phyloP scores from a whole-genome alignment of 2,888 invertebrate species.

The Drosophila diplacantha region DNA sequence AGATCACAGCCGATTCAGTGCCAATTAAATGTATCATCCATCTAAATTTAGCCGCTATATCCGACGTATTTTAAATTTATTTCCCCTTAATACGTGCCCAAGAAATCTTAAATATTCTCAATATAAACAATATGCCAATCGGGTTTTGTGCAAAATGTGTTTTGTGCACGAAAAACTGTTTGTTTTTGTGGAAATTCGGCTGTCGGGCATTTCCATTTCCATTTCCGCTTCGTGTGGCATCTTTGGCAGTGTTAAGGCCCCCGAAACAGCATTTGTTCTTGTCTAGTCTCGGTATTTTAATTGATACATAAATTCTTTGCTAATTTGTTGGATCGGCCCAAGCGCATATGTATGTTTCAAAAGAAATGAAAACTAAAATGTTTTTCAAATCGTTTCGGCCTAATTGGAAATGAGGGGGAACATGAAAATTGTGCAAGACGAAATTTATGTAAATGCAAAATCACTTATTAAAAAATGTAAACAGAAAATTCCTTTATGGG shows the following conservation, averaged over 20 bases:
- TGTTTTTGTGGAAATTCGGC: constrained; percentile 46
- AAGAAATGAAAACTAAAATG: constrained; percentile 14
- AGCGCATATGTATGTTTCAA: constrained; percentile 14
- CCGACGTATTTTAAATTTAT: constrained; percentile 50
- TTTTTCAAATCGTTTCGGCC: constrained; percentile 6
- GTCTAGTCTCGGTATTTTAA: constrained; percentile 58
- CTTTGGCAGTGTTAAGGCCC: constrained; percentile 41
- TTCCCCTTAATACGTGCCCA: constrained; percentile 40
- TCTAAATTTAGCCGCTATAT: constrained; percentile 47
- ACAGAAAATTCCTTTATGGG: constrained; percentile 3
- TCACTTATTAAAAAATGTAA: constrained; percentile 4
- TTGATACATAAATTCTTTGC: constrained; percentile 55
- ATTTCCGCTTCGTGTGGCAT: constrained; percentile 45
- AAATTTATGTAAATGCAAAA: constrained; percentile 7
- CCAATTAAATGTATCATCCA: constrained; percentile 45
- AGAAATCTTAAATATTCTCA: constrained; percentile 48
- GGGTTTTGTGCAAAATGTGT: constrained; percentile 24
- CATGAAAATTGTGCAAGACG: constrained; percentile 5
- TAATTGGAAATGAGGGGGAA: constrained; percentile 12
- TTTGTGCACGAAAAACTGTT: constrained; percentile 28
- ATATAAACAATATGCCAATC: constrained; percentile 55
- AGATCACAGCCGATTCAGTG: constrained; percentile 17
- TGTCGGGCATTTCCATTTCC: constrained; percentile 51
- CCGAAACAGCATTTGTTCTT: constrained; percentile 41
- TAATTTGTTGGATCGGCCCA: constrained; percentile 31